A percentile compares a stretch with the other conserved stretches of the same genome.
phyloP scores from a whole-genome alignment of 2,113 vertebrate genomes.

The Scalopus aquaticus region DNA sequence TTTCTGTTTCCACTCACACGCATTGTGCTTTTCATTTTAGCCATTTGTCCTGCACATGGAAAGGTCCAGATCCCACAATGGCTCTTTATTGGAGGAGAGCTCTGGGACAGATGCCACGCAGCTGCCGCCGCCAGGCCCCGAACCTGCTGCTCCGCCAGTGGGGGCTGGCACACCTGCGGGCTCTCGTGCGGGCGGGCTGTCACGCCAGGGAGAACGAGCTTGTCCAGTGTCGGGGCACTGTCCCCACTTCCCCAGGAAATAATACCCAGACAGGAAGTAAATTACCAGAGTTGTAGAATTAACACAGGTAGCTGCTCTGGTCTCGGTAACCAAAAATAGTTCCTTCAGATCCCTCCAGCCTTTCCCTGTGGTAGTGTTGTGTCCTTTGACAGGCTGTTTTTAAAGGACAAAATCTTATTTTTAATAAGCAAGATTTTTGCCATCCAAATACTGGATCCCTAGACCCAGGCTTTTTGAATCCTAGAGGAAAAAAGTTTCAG shows the following conservation, averaged over 20 bases:
- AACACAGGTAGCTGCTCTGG: neutral
- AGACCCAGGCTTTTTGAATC: neutral
- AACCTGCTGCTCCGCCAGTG: slow-evolving; percentile 49
- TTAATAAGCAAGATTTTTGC: neutral
- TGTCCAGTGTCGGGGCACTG: neutral
- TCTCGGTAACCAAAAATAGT: neutral
- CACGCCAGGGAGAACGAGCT: slow-evolving; percentile 14
- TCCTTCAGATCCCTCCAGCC: neutral
- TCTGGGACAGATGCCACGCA: slow-evolving; percentile 73
- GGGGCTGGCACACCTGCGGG: neutral
- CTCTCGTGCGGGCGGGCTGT: neutral
- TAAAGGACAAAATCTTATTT: neutral
- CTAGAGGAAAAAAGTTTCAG: neutral
- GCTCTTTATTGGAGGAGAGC: slow-evolving; percentile 61
- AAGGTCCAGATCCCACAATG: slow-evolving; percentile 58
- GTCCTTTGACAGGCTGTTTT: neutral
- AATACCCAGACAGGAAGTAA: neutral
- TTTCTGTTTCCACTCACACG: slow-evolving; percentile 61
- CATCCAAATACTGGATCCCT: neutral
- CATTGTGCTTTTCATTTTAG: slow-evolving; percentile 73
- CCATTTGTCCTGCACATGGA: neutral
- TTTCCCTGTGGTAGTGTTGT: neutral
- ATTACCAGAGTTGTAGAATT: neutral
- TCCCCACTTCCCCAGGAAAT: slow-evolving; percentile 22
- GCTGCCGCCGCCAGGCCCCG: slow-evolving; percentile 55